Base-by-base conservation (phyloP, 1,140 invertebrate species). In the Pantala flavescens region DNA sequence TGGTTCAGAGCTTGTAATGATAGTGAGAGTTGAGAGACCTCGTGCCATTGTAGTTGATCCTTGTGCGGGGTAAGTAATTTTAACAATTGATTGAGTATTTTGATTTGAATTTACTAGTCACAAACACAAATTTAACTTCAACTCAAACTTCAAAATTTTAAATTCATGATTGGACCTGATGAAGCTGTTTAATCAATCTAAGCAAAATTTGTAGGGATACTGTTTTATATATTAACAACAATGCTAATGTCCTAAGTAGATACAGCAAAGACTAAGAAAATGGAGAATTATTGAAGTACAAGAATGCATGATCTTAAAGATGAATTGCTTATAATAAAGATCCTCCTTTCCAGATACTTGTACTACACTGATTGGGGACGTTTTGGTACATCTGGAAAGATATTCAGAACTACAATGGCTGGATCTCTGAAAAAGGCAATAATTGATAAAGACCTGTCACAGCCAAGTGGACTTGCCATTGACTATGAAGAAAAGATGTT, bases 1-100 rank as follows among this genome's bases (percentile, higher is more conserved):
- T 80, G 93, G 95, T 12, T 85, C 90, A 0, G 90, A 97, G 79
- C 84, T 98, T 43, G 92, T 98, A 0, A 97, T 97, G 89, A 97
- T 98, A 75, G 91, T 93, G 0, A 85, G 91, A 79, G 97, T 98
- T 0, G 94, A 98, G 79, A 85, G 96, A 77, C 97, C 97, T 0
- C 86, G 97, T 79, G 96, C 97, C 0, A 95, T 99, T 76, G 97
- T 97, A 0, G 87, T 99, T 0, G 95, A 99, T 85, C 98, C 98
- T 0, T 99, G 98, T 83, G 94, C 94, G 80, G 96, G 97, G 84
- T 87, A 80, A 78, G 83, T 80, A 71, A 11, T 11, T 24, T n/a
- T 9, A 24, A 72, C 11, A 14, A 0, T 73, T 74, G 19, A 36
- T 36, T 36, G 49, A 7, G 49, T 63, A 63, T 7, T 42, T n/a